Base-by-base conservation (phyloP, 2,888 invertebrate genomes). In the Caenorhabditis zanzibari region DNA sequence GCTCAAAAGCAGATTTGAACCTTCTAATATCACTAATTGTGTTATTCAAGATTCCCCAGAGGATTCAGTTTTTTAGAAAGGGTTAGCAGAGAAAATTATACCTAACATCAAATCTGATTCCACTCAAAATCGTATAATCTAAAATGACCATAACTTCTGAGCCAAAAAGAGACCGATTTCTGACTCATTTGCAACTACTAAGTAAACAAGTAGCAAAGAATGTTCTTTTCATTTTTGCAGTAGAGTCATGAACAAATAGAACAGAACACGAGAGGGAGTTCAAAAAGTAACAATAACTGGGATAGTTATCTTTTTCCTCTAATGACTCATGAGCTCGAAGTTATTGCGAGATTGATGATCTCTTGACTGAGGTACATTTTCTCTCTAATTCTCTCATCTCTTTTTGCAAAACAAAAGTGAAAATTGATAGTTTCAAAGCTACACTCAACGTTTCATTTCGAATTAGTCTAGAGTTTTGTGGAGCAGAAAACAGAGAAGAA, bases 241-340 rank as follows among this genome's bases (percentile, higher is more conserved):
- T 26, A 26, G 26, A 66, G 32, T 47, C 49, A 49, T 49, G 49
- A 49, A 38, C 44, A 66, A 66, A 66, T 47, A 66, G 49, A 49
- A 66, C 49, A 49, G 64, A 66, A 66, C 64, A 66, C 12, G 19
- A 47, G 19, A 28, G n/a, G 16, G 64, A 47, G 72, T 73, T 73
- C 72, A 73, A 73, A 49, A 58, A 35, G 73, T 74, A 54, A 44
- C 54, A 59, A 52, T 49, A 35, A 47, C 32, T 22, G 41, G 41
- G 69, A 69, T n/a, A 44, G 41, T 26, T 32, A 32, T 32, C 5
- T 32, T 32, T 32, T n/a, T 7, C 10, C 38, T 38, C 38, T 38
- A 14, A 54, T 54, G 54, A 54, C 22, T 54, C 54, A 54, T 54
- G 4, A 19, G 49, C 24, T 54, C 52, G 9, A 54, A 47, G 59